A percentile compares a stretch with the other conserved stretches of the same genome.
Evolutionary conservation across 2,797 vertebrate genomes (phyloP).

Genomic region (Pteronotus mesoamericanus): DNA sequence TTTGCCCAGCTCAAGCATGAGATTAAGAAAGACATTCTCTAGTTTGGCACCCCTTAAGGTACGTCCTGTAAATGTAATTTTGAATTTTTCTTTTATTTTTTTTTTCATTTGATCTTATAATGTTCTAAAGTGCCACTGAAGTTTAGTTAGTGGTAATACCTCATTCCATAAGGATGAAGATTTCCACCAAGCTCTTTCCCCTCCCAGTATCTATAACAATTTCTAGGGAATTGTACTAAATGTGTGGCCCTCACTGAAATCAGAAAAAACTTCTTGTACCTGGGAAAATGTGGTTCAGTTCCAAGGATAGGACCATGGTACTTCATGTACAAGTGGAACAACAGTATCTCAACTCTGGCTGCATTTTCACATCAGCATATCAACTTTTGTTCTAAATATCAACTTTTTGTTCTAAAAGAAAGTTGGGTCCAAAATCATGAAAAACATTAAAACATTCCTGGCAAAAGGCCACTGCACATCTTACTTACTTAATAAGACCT

Average conservation of each 20-base stretch:
- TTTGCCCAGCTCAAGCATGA: neutral
- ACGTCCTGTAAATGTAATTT: neutral
- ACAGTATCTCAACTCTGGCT: neutral
- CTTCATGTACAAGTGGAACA: neutral
- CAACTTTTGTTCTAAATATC: neutral
- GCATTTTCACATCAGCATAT: neutral
- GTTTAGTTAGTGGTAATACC: neutral
- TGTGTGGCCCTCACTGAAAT: neutral
- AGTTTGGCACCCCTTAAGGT: neutral
- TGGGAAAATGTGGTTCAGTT: neutral
- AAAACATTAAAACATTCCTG: neutral
- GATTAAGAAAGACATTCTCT: neutral
- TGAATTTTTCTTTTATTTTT: constrained; percentile 23
- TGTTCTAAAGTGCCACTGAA: neutral
- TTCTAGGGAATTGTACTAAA: neutral
- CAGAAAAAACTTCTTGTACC: neutral
- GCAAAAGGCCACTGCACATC: neutral
- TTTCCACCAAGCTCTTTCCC: neutral
- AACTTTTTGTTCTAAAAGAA: neutral
- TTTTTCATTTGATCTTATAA: neutral
- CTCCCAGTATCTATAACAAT: neutral
- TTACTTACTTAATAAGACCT: neutral
- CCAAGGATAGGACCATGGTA: neutral
- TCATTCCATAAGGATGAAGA: neutral
- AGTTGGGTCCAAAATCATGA: neutral